Conservation (phyloP, 1,140 invertebrate genomes). For the Ips typographus region DNA sequence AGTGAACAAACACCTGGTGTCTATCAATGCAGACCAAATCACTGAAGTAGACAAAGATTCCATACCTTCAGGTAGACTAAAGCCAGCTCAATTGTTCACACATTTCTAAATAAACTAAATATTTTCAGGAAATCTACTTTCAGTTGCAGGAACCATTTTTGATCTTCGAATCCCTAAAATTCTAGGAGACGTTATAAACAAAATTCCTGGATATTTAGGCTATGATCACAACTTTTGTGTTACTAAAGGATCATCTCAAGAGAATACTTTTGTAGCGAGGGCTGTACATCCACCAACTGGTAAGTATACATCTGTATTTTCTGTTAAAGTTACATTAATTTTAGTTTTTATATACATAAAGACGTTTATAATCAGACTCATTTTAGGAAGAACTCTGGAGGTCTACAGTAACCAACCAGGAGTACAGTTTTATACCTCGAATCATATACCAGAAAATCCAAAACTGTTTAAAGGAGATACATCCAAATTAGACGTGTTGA, state of each 20-base stretch:
- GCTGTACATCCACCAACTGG: constrained; percentile 36
- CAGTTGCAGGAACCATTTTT: constrained; percentile 46
- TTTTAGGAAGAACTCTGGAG: constrained; percentile 69
- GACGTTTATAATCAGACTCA: neutral
- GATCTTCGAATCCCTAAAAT: constrained; percentile 67
- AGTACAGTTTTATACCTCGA: constrained; percentile 86
- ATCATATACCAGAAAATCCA: constrained; percentile 66
- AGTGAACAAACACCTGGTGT: constrained; percentile 72
- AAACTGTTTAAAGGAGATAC: constrained; percentile 37
- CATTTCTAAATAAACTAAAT: constrained; percentile 6
- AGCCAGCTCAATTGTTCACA: neutral
- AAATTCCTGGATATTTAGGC: constrained; percentile 55
- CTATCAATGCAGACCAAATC: constrained; percentile 74
- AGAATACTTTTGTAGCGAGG: constrained; percentile 49
- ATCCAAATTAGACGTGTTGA: constrained; percentile 27
- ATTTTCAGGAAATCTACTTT: constrained; percentile 44
- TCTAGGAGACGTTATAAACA: constrained; percentile 56
- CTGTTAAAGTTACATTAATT: constrained; percentile 28
- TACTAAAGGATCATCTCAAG: constrained; percentile 47
- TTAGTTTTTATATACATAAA: constrained; percentile 32
- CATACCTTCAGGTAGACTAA: constrained; percentile 74
- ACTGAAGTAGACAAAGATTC: constrained; percentile 71
- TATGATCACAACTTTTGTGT: constrained; percentile 76
- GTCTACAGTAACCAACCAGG: constrained; percentile 84
- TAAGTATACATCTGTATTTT: constrained; percentile 58